Conservation (phyloP, 2,888 invertebrate genomes). For the Cheiracanthium punctorium region DNA sequence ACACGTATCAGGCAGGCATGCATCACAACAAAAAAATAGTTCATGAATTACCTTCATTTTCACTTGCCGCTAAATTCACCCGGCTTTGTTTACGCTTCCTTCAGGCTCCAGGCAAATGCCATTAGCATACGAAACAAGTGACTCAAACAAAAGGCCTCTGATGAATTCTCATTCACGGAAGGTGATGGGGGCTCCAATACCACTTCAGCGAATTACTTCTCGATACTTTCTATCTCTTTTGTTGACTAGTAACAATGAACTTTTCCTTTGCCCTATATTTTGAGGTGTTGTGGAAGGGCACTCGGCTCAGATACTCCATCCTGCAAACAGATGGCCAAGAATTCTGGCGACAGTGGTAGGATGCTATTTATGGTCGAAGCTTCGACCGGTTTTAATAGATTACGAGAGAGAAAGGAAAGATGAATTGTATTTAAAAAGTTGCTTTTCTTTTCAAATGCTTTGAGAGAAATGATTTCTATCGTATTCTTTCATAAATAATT, state of each 20-base stretch:
- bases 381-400: too few species aligned
- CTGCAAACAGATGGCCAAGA: neutral
- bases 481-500: too few species aligned
- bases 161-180: slow-evolving; percentile 31
- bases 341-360: neutral
- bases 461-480: too few species aligned
- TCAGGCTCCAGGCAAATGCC: neutral
- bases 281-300: neutral
- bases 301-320: slow-evolving; percentile 25
- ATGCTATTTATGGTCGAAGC: slow-evolving; percentile 49
- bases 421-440: too few species aligned
- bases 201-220: slow-evolving; percentile 30
- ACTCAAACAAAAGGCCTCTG: slow-evolving; percentile 24
- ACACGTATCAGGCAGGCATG: neutral
- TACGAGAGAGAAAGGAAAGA: too few species aligned
- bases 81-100: neutral
- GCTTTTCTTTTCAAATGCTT: too few species aligned
- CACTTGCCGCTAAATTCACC: neutral
- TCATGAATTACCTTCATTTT: neutral
- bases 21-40: neutral
- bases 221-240: slow-evolving; percentile 55
- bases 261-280: slow-evolving; percentile 62
- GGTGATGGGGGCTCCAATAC: neutral
- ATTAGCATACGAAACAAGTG: slow-evolving; percentile 45
- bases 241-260: slow-evolving; percentile 66